Base-by-base conservation (phyloP, 2,888 invertebrate genomes). In the Charanyca ferruginea region DNA sequence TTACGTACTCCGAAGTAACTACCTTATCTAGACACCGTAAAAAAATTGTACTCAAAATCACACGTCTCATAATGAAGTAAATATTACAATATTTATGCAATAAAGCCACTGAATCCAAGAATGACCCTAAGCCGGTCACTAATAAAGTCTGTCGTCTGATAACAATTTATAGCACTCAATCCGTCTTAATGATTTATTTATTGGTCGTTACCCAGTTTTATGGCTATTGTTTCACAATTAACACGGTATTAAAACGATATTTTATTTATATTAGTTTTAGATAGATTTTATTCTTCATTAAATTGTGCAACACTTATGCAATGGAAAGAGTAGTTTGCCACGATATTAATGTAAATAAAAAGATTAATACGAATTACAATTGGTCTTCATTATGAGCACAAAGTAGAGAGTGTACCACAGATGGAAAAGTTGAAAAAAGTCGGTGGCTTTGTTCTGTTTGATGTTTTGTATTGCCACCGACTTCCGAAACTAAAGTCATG, bases 161-260 rank as follows among this genome's bases (percentile, higher is more conserved):
- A 73, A 44, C 44, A 52, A 79, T 59, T 67, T 48, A 67, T 78
- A 48, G 68, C 49, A 23, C 55, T 68, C 62, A 51, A 48, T 78
- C 35, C 52, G n/a, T 68, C 67, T 59, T 55, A 58, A 62, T 76
- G 63, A 81, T 79, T 65, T 81, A 79, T 59, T 67, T 66, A 67
- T 68, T 54, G 59, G 59, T 48, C 64, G 48, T 81, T 71, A 54
- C 25, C 38, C 9, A 35, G 68, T 54, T 75, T 81, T 79, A 79
- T 65, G 44, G 63, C 49, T 38, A 63, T 81, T 81, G 67, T 71
- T 79, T 38, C 49, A 60, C 68, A 66, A 75, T 75, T 71, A 72
- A 75, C 66, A 54, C 16, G 32, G 22, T 58, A 49, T 52, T 72
- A 32, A 25, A 52, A n/a, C 13, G 1, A 59, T 57, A 48, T 45